Percentiles rank a stretch among this genome's conserved stretches.
Conservation (phyloP, 2,888 invertebrate genomes). For the Zhuqinia jingwanae region DNA sequence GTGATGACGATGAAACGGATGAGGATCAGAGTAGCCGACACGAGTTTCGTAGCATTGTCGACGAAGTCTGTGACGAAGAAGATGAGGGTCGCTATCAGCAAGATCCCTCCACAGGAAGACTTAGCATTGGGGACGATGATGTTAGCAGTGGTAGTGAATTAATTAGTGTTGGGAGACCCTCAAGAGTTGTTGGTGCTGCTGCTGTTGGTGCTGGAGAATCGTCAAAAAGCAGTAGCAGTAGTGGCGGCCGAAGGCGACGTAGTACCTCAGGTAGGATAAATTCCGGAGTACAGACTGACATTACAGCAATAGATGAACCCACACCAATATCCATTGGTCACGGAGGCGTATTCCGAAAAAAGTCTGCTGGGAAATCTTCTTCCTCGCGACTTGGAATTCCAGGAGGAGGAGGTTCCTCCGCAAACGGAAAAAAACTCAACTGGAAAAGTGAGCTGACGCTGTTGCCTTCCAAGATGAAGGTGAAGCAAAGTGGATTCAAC, state of each 20-base stretch:
- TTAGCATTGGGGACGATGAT: slow-evolving; percentile 65
- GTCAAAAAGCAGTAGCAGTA: slow-evolving; percentile 47
- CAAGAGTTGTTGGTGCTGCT: slow-evolving; percentile 16
- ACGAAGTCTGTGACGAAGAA: slow-evolving; percentile 59
- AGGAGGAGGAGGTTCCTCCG: slow-evolving; percentile 36
- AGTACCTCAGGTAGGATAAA: slow-evolving; percentile 70
- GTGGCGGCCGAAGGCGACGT: slow-evolving; percentile 28
- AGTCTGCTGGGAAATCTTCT: slow-evolving; percentile 59
- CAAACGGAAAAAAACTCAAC: slow-evolving; percentile 77
- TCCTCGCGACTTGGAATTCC: slow-evolving; percentile 56
- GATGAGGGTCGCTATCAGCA: slow-evolving; percentile 23
- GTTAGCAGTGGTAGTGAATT: slow-evolving; percentile 67
- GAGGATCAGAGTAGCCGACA: slow-evolving; percentile 70
- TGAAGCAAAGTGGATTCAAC: slow-evolving; percentile 68
- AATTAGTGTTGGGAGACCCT: slow-evolving; percentile 40
- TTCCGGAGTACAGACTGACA: slow-evolving; percentile 79
- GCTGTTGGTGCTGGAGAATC: slow-evolving; percentile 23
- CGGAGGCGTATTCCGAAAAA: slow-evolving; percentile 67
- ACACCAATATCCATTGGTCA: slow-evolving; percentile 45
- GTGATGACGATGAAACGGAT: slow-evolving; percentile 68
- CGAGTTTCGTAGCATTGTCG: slow-evolving; percentile 76
- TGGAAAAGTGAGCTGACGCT: slow-evolving; percentile 79
- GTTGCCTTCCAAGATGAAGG: slow-evolving; percentile 78
- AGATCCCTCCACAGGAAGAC: not conserved
- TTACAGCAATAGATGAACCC: slow-evolving; percentile 78